phyloP scores from a whole-genome alignment of 2,797 vertebrate genomes.

The Betta splendens region DNA sequence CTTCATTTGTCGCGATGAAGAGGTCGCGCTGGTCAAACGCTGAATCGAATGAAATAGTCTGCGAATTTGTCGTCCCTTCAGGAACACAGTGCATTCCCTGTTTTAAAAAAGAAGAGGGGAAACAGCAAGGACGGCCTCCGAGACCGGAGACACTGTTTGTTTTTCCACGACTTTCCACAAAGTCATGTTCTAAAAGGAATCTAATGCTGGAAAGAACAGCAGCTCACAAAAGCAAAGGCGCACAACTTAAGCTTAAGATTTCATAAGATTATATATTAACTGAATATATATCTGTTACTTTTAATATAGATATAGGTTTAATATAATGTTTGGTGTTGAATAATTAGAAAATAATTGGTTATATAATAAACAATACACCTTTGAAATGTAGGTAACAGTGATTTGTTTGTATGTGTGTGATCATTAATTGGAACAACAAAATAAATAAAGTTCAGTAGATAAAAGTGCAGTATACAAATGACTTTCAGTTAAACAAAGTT shows the following conservation, averaged over 20 bases:
- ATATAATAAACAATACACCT: neutral
- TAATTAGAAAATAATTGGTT: neutral
- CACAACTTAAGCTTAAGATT: neutral
- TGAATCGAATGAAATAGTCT: constrained; percentile 66
- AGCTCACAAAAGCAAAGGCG: constrained; percentile 5
- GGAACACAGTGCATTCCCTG: constrained; percentile 46
- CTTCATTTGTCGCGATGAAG: constrained; percentile 44
- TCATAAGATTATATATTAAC: constrained; percentile 6
- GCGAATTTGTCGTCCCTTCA: constrained; percentile 43
- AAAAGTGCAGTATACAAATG: too few relatives aligned
- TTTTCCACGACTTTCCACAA: constrained; percentile 66
- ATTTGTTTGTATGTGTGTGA: neutral
- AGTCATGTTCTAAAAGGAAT: constrained; percentile 56
- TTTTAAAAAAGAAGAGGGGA: constrained; percentile 21
- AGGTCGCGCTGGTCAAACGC: constrained; percentile 20
- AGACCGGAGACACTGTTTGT: constrained; percentile 61
- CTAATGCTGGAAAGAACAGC: constrained; percentile 19
- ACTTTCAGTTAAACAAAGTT: too few relatives aligned
- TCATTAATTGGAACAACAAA: neutral
- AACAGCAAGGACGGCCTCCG: constrained; percentile 50
- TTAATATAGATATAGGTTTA: neutral
- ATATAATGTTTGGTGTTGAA: neutral
- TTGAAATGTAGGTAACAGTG: neutral
- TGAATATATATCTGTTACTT: neutral
- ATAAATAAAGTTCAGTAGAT: too few relatives aligned